phyloP scores from a whole-genome alignment of 2,797 vertebrate species.

The Chromobotia macracanthus region DNA sequence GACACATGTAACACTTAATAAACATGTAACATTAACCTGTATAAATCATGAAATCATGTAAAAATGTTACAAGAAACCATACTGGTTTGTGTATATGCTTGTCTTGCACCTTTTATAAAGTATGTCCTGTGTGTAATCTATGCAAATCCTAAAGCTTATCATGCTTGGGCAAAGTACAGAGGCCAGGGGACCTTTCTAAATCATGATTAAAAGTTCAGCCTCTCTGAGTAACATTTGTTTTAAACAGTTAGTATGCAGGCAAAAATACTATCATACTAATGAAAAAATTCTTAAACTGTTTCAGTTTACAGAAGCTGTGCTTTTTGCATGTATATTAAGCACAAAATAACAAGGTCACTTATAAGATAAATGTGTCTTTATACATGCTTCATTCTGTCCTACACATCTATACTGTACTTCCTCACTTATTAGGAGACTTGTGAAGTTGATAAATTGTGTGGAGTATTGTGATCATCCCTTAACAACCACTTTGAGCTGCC shows the following conservation, averaged over 20 bases:
- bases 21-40: no score
- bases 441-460: conserved; percentile 34
- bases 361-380: background rate
- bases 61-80: background rate
- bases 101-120: background rate
- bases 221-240: background rate
- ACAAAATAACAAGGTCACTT: background rate
- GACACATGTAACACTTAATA: no score
- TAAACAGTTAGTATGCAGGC: background rate
- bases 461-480: conserved; percentile 36
- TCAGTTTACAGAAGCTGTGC: background rate
- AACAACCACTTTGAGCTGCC: conserved; percentile 22
- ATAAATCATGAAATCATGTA: background rate
- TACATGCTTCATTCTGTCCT: background rate
- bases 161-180: background rate
- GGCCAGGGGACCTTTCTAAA: conserved; percentile 4
- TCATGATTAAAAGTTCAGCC: conserved; percentile 7
- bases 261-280: background rate
- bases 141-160: background rate
- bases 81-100: background rate
- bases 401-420: background rate
- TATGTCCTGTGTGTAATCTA: conserved; percentile 10
- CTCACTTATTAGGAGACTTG: conserved; percentile 13
- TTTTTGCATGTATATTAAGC: background rate
- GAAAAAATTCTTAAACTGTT: background rate